Evolutionary conservation across 2,113 vertebrate genomes (phyloP).

Genomic region (Pelmatolapia mariae): DNA sequence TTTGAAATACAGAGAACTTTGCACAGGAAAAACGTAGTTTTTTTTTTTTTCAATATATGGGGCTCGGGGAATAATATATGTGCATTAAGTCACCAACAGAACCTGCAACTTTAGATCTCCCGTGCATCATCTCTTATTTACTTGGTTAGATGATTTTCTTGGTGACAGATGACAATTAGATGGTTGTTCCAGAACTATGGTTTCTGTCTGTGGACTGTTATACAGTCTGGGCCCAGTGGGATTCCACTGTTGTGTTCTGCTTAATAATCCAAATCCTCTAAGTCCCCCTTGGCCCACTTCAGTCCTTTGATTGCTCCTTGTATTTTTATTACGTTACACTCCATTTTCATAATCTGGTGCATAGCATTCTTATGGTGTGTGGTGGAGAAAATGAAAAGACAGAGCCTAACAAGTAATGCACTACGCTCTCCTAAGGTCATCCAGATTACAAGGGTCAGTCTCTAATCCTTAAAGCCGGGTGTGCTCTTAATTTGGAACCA

Average conservation of each 20-base stretch:
- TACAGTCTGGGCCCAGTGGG: constrained; percentile 43
- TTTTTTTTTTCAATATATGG: background rate
- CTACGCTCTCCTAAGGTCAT: constrained; percentile 25
- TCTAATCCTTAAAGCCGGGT: constrained; percentile 43
- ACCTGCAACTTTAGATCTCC: constrained; percentile 19
- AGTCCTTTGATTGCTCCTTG: constrained; percentile 67
- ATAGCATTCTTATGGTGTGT: constrained; percentile 10
- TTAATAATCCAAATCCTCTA: constrained; percentile 74
- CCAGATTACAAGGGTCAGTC: constrained; percentile 51
- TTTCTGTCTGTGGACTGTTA: constrained; percentile 50
- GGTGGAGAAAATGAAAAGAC: constrained; percentile 12
- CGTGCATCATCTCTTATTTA: constrained; percentile 51
- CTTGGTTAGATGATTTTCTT: constrained; percentile 32
- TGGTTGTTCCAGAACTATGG: constrained; percentile 54
- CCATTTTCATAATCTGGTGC: constrained; percentile 64
- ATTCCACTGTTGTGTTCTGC: constrained; percentile 65
- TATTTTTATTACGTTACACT: constrained; percentile 58
- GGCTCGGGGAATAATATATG: background rate
- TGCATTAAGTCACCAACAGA: background rate
- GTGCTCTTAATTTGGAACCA: background rate
- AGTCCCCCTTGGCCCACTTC: constrained; percentile 62
- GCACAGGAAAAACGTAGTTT: background rate
- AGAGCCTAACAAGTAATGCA: constrained; percentile 14
- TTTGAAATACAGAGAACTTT: constrained; percentile 13
- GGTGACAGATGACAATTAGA: constrained; percentile 61